phyloP scores from a whole-genome alignment of 2,113 vertebrate species.

The Struthio camelus region DNA sequence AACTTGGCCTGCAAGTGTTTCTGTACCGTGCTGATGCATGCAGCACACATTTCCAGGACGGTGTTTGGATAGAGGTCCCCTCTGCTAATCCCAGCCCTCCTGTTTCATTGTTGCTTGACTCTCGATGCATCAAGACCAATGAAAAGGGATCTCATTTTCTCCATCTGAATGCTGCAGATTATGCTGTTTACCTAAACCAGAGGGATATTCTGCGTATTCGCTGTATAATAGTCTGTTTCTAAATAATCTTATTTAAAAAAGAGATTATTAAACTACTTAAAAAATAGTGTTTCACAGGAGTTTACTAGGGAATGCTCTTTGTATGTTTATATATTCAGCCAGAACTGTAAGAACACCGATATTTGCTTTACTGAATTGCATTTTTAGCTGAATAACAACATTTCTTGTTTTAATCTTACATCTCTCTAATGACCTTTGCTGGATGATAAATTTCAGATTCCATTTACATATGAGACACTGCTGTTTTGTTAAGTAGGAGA shows the following conservation, averaged over 20 bases:
- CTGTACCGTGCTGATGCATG: not conserved
- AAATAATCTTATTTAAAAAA: not conserved
- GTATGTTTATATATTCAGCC: not conserved
- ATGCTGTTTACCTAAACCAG: not conserved
- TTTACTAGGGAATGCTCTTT: not conserved
- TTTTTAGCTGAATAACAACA: constrained; percentile 13
- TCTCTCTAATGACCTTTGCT: constrained; percentile 8
- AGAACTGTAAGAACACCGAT: not conserved
- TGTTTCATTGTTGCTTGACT: not conserved
- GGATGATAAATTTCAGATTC: constrained; percentile 37
- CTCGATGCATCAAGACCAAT: not conserved
- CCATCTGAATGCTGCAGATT: not conserved
- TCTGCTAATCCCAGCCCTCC: not conserved
- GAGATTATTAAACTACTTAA: not conserved
- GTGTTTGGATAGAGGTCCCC: not conserved
- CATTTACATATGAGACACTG: constrained; percentile 60
- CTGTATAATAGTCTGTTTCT: not conserved
- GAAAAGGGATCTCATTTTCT: not conserved
- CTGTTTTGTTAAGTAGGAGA: constrained; percentile 56
- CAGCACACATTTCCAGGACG: not conserved
- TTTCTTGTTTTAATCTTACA: not conserved
- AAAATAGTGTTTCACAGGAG: not conserved
- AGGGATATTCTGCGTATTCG: not conserved
- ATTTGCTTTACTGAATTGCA: not conserved
- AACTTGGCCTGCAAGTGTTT: not conserved